A percentile compares a stretch with the other conserved stretches of the same genome.
These are phyloP conservation scores for Trissolcus brochymenae DNA, from an alignment of 2,888 invertebrate genomes.

Conservation along the genomic window DNA sequence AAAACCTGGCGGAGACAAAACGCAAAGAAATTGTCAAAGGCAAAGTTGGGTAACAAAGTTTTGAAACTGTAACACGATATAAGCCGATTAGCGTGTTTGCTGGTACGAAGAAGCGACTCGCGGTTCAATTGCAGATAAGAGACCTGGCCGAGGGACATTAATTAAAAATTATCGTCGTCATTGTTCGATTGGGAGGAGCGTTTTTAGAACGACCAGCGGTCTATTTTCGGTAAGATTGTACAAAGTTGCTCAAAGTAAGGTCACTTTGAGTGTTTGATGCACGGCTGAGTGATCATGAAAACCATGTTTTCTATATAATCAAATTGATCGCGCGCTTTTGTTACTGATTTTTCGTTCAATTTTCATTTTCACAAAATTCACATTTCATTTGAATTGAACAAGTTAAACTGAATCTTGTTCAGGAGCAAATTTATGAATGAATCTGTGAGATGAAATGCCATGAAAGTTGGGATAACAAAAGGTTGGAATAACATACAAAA, in stretches of 20 bases:
- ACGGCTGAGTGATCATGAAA: conserved; percentile 23
- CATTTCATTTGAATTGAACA: too few species aligned
- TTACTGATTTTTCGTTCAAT: too few species aligned
- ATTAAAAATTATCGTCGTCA: conserved; percentile 15
- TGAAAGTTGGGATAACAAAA: too few species aligned
- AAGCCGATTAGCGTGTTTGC: conserved; percentile 24
- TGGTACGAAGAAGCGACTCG: background rate
- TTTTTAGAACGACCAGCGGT: conserved; percentile 16
- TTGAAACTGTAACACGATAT: conserved; percentile 24
- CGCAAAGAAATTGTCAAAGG: too few species aligned
- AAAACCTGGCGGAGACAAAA: too few species aligned
- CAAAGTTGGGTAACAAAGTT: conserved; percentile 30
- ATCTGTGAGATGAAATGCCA: too few species aligned
- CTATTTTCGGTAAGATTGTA: conserved; percentile 33
- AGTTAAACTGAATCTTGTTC: too few species aligned
- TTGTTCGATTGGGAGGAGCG: background rate
- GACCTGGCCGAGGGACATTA: conserved; percentile 5
- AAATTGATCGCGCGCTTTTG: conserved; percentile 2
- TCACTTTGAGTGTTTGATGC: conserved; percentile 23
- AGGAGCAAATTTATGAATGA: too few species aligned
- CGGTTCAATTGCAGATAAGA: background rate
- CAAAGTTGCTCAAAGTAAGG: conserved; percentile 38
- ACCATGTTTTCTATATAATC: conserved; percentile 32
- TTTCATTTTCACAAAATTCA: too few species aligned
- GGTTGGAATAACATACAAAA: too few species aligned